phyloP scores from a whole-genome alignment of 2,113 vertebrate species.

The Bolborhynchus lineola region DNA sequence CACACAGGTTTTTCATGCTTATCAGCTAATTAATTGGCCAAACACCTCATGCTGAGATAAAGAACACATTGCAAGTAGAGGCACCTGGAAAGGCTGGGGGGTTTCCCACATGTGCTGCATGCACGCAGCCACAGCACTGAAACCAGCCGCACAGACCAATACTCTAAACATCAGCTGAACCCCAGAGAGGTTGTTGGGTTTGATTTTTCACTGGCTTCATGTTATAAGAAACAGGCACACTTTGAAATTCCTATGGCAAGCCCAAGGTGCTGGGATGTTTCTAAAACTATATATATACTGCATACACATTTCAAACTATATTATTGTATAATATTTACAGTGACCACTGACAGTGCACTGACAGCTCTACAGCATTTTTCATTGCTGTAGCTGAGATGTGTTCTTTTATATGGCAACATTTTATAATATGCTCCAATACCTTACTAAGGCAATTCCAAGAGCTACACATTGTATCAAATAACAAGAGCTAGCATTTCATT shows the following conservation, averaged over 20 bases:
- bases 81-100: neutral
- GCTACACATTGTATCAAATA: neutral
- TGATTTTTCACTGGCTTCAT: neutral
- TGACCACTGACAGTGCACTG: neutral
- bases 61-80: neutral
- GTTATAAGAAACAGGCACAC: neutral
- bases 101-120: neutral
- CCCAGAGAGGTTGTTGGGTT: neutral
- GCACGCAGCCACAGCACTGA: accelerated
- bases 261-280: neutral
- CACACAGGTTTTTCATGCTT: neutral
- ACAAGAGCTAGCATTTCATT: neutral
- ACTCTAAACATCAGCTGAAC: neutral
- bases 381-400: neutral
- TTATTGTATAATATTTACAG: neutral
- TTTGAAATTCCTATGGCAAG: neutral
- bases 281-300: neutral
- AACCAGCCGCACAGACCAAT: neutral
- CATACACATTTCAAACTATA: neutral
- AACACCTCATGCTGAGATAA: neutral
- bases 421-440: neutral
- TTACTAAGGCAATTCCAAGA: neutral
- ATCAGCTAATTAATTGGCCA: neutral
- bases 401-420: neutral
- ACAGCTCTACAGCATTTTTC: neutral